These are phyloP conservation scores for Emydura subglobosa DNA, from an alignment of 2,113 vertebrate species.

Conservation along the genomic window DNA sequence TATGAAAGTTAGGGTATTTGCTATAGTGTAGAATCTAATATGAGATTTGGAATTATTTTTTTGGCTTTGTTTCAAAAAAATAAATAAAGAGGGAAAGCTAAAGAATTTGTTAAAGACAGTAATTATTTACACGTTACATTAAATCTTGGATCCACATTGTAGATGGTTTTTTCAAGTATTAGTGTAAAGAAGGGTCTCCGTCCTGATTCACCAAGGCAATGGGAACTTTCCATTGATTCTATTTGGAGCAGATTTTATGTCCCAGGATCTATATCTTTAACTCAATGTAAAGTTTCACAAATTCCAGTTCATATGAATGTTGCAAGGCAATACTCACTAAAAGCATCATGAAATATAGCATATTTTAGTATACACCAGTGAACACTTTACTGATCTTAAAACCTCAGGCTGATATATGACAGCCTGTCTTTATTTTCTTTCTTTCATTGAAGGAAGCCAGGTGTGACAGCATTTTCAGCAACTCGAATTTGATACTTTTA, in stretches of 20 bases:
- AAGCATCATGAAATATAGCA: neutral
- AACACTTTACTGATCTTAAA: neutral
- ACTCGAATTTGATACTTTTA: neutral
- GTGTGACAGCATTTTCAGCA: neutral
- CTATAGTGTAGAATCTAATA: neutral
- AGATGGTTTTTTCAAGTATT: constrained; percentile 26
- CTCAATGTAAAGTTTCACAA: neutral
- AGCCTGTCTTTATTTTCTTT: neutral
- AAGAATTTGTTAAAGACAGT: neutral
- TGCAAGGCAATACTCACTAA: neutral
- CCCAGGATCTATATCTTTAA: neutral
- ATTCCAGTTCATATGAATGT: neutral
- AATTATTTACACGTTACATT: neutral
- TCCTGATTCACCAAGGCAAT: neutral
- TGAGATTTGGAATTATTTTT: neutral
- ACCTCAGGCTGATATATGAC: neutral
- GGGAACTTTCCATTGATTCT: neutral
- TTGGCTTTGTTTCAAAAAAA: neutral
- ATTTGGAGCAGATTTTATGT: neutral
- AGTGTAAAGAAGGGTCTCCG: constrained; percentile 31
- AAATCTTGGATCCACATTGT: constrained; percentile 29
- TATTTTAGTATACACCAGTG: neutral
- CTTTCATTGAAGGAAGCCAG: neutral
- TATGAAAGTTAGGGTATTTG: neutral
- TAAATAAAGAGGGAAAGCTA: neutral